Conservation (phyloP, 2,797 vertebrate genomes). For the Mycteria americana region DNA sequence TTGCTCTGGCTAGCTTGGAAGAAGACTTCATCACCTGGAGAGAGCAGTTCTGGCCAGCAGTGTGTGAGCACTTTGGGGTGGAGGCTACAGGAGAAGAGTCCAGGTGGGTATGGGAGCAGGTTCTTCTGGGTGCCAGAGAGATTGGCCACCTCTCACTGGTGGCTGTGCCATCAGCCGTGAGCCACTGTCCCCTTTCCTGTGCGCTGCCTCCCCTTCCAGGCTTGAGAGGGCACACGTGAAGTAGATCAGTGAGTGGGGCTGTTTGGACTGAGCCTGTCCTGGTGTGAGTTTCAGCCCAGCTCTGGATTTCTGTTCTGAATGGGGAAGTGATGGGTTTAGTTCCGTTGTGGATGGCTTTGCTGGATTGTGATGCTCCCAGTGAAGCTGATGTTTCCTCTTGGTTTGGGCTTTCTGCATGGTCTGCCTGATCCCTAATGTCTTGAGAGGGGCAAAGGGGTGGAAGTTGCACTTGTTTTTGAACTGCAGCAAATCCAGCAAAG, state of each 20-base stretch:
- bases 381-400: not conserved
- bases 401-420: not conserved
- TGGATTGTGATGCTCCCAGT: not conserved
- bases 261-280: not conserved
- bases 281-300: not conserved
- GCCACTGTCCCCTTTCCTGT: not conserved
- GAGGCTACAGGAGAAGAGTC: slow-evolving; percentile 95
- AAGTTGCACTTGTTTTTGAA: not conserved
- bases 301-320: not conserved
- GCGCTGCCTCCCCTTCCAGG: not conserved
- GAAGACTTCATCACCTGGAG: slow-evolving; percentile 98
- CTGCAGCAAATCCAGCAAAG: not conserved
- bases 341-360: not conserved
- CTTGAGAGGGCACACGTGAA: fast-evolving
- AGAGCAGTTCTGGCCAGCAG: slow-evolving; percentile 97
- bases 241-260: not conserved
- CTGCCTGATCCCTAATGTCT: not conserved
- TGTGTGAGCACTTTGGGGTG: slow-evolving; percentile 96
- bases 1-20: slow-evolving; percentile 81
- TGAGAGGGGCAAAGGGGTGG: fast-evolving
- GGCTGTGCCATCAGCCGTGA: not conserved
- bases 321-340: not conserved
- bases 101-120: slow-evolving; percentile 77
- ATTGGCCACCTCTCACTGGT: not conserved
- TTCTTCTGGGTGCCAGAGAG: not conserved